Conservation (phyloP, 2,797 vertebrate species). For the Fringilla coelebs region DNA sequence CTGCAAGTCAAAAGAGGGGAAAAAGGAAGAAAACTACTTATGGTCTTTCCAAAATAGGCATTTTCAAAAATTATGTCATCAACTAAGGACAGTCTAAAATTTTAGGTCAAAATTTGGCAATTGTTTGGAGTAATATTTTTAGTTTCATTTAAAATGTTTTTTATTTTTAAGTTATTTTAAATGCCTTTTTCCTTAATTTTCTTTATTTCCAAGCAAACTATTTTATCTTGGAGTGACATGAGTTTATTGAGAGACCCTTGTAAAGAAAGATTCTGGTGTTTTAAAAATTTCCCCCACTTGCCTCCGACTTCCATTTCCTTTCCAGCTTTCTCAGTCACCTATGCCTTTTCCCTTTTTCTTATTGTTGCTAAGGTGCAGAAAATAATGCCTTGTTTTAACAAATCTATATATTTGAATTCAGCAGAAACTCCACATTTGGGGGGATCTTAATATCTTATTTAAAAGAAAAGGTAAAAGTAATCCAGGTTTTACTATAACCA, state of each 20-base stretch:
- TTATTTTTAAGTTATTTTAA: neutral
- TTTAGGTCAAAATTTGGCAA: neutral
- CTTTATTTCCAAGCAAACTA: neutral
- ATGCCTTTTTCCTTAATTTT: neutral
- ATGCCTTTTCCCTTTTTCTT: neutral
- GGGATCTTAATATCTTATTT: neutral
- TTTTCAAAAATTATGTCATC: neutral
- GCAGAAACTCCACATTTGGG: neutral
- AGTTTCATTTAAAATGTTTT: neutral
- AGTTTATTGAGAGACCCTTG: neutral
- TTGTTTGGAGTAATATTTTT: neutral
- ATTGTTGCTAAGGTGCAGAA: neutral
- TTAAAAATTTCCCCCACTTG: neutral
- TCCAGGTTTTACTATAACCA: neutral
- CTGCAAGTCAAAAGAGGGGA: neutral
- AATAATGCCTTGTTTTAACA: neutral
- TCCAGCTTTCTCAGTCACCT: neutral
- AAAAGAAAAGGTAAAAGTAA: neutral
- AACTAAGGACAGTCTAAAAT: neutral
- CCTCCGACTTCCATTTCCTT: neutral
- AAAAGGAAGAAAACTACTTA: neutral
- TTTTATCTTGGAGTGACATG: neutral
- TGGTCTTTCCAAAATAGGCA: neutral
- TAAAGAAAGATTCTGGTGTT: neutral
- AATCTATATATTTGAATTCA: neutral